Conservation (phyloP, 2,113 vertebrate genomes). For the Malurus cyaneus region DNA sequence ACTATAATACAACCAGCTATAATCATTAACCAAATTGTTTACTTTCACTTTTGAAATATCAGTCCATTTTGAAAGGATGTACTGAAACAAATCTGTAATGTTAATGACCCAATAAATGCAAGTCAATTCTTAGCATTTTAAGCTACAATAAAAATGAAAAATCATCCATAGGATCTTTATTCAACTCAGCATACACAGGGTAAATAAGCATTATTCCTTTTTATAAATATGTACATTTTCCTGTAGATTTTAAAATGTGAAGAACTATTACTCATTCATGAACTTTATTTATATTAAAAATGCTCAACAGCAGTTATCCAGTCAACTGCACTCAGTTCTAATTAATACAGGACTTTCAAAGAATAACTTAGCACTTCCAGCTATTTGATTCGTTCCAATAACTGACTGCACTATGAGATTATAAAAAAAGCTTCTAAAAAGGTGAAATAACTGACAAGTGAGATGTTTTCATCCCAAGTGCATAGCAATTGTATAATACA, state of each 20-base stretch:
- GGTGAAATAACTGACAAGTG: background rate
- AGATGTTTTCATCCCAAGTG: background rate
- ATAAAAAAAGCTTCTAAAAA: background rate
- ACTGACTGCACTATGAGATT: background rate
- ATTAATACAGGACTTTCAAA: background rate
- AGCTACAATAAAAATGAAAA: background rate
- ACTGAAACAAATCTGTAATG: background rate
- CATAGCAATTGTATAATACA: background rate
- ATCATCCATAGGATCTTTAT: background rate
- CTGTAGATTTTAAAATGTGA: background rate
- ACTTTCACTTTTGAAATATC: background rate
- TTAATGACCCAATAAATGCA: background rate
- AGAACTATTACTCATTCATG: background rate
- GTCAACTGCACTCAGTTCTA: background rate
- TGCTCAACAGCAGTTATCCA: background rate
- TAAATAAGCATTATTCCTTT: background rate
- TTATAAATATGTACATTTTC: background rate
- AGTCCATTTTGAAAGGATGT: background rate
- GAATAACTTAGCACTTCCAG: background rate
- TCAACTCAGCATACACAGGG: background rate
- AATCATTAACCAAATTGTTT: background rate
- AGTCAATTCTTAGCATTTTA: background rate
- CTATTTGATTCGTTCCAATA: background rate
- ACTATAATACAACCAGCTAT: background rate
- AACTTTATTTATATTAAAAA: background rate